Conservation (phyloP, 2,113 vertebrate species). For the Rhea americana region DNA sequence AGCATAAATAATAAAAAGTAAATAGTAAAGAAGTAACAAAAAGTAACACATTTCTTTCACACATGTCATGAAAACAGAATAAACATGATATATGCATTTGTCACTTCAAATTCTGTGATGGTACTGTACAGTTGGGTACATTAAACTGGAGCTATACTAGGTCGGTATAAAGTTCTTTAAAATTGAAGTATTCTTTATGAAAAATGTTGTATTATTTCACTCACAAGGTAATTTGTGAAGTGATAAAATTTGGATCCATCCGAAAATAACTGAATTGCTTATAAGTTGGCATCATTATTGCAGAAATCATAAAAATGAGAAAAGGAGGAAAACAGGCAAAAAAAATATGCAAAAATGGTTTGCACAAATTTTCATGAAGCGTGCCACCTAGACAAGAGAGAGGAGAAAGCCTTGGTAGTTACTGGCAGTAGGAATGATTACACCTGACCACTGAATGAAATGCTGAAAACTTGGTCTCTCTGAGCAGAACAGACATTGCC, state of each 20-base stretch:
- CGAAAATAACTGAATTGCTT: background rate
- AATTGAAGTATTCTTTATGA: background rate
- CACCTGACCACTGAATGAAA: background rate
- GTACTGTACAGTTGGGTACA: background rate
- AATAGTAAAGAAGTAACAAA: background rate
- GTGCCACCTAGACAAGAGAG: background rate
- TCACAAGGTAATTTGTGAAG: background rate
- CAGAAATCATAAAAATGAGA: background rate
- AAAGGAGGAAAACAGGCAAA: background rate
- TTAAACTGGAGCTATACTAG: background rate
- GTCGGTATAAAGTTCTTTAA: background rate
- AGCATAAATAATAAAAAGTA: too few species aligned
- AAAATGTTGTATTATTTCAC: background rate
- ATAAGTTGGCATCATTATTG: background rate
- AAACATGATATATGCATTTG: background rate
- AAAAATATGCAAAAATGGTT: background rate
- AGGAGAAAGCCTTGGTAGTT: background rate
- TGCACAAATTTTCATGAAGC: background rate
- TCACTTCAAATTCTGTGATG: background rate
- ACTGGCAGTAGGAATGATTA: background rate
- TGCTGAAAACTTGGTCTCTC: background rate
- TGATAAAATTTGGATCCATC: background rate
- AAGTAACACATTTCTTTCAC: slow-evolving; percentile 13
- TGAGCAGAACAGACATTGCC: too few species aligned
- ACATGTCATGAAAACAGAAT: background rate